phyloP scores from a whole-genome alignment of 2,113 vertebrate species.

The Datnioides undecimradiatus region DNA sequence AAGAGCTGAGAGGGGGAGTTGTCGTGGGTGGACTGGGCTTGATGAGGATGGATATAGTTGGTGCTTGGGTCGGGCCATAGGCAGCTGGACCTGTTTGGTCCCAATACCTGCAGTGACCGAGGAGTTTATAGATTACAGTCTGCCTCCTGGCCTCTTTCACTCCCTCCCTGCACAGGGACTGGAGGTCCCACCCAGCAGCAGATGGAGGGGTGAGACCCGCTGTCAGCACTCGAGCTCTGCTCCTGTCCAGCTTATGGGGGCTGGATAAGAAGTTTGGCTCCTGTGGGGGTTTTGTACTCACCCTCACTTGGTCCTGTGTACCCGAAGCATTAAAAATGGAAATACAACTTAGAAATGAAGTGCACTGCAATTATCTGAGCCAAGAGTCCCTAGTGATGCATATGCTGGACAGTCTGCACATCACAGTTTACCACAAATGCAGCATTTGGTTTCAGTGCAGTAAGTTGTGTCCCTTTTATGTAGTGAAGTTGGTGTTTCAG shows the following conservation, averaged over 20 bases:
- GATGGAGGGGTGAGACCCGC: conserved; percentile 30
- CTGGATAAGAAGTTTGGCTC: background rate
- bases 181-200: conserved; percentile 31
- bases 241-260: conserved; percentile 4
- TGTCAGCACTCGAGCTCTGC: conserved; percentile 17
- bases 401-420: background rate
- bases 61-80: conserved; percentile 3
- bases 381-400: background rate
- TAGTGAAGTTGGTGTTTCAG: background rate
- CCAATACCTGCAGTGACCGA: conserved; percentile 12
- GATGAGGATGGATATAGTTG: conserved; percentile 65
- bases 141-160: conserved; percentile 8
- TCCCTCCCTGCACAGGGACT: conserved; percentile 3
- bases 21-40: conserved; percentile 15
- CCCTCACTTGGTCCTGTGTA: background rate
- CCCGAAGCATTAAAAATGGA: background rate
- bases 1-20: conserved; percentile 2
- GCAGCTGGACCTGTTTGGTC: conserved; percentile 36
- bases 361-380: background rate
- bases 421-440: background rate
- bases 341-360: background rate
- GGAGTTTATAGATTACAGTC: conserved; percentile 29
- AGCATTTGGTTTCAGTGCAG: background rate
- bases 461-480: background rate
- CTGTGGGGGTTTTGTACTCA: background rate